These are phyloP conservation scores for Manis javanica DNA, from an alignment of 2,797 vertebrate genomes.

Conservation along the genomic window DNA sequence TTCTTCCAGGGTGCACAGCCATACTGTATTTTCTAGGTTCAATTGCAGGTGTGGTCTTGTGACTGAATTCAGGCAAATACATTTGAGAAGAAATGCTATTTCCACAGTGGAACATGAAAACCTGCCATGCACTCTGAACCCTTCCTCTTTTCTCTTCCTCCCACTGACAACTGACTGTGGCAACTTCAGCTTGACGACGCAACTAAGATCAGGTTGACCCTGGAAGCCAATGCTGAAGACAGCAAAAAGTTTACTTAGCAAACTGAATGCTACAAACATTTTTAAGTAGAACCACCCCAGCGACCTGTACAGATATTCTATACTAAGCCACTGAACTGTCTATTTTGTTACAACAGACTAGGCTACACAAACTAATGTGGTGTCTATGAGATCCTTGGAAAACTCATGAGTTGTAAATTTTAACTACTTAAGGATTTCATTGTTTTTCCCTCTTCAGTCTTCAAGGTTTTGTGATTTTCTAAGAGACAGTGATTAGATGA, in stretches of 20 bases:
- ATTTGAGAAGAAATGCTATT: neutral
- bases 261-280: neutral
- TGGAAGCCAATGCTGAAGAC: neutral
- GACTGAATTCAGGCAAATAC: neutral
- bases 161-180: neutral
- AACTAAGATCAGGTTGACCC: neutral
- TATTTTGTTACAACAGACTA: neutral
- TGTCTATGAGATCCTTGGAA: neutral
- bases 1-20: neutral
- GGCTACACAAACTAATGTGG: neutral
- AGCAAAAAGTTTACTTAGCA: neutral
- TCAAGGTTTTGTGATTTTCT: neutral
- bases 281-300: neutral
- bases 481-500: neutral
- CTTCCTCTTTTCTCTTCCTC: neutral
- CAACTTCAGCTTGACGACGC: neutral
- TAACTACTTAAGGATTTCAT: neutral
- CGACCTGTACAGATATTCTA: neutral
- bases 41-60: neutral
- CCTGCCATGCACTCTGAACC: rapidly evolving
- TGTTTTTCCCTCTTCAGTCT: neutral
- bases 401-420: neutral
- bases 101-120: neutral
- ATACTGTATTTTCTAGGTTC: neutral
- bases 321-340: neutral